Evolutionary conservation across 2,888 invertebrate genomes (phyloP).

Genomic region (Frankliniella intonsa): DNA sequence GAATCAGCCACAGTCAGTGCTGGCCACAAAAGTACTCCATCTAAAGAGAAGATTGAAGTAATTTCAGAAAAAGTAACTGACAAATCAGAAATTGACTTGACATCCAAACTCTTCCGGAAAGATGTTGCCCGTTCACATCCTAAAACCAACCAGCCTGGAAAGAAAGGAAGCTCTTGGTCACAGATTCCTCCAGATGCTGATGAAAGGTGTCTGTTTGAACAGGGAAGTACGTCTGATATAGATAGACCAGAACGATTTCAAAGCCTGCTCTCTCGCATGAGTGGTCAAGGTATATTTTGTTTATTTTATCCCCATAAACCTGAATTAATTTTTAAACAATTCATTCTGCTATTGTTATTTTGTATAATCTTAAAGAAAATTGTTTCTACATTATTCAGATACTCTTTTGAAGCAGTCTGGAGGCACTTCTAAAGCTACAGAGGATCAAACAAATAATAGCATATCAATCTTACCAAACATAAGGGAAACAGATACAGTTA

Average conservation of each 20-base stretch:
- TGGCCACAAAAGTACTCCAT: not conserved
- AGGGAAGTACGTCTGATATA: not conserved
- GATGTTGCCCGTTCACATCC: not conserved
- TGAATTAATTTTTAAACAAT: not conserved
- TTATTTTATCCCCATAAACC: not conserved
- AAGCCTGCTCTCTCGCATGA: not conserved
- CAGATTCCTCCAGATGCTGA: not conserved
- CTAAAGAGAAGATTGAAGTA: not conserved
- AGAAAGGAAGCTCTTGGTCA: slow-evolving; percentile 1
- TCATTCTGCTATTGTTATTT: not conserved
- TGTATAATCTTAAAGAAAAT: not conserved
- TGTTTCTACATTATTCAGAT: not conserved
- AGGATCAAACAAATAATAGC: no score
- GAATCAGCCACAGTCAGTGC: not conserved
- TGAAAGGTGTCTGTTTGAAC: not conserved
- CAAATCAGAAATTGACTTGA: not conserved
- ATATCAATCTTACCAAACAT: no score
- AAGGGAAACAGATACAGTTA: no score
- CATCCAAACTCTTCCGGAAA: not conserved
- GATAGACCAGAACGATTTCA: slow-evolving; percentile 9
- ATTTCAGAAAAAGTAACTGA: not conserved
- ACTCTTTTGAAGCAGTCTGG: not conserved
- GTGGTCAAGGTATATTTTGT: not conserved
- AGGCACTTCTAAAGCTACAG: not conserved
- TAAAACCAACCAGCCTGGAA: not conserved